phyloP scores from a whole-genome alignment of 2,113 vertebrate species.

The Ptilonorhynchus violaceus region DNA sequence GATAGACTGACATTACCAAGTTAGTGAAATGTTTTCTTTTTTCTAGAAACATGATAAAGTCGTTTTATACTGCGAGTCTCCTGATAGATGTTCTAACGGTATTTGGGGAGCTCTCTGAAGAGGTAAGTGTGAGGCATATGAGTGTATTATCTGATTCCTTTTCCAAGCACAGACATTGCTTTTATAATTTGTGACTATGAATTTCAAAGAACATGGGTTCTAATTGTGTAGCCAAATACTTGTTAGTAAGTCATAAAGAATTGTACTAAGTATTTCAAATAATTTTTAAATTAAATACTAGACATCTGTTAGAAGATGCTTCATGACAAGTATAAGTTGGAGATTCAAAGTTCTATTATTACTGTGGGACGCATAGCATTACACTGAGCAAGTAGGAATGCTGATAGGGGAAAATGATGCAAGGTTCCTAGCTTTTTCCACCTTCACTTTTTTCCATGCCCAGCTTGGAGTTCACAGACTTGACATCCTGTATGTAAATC shows the following conservation, averaged over 20 bases:
- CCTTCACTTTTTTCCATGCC: background rate
- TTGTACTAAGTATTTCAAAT: background rate
- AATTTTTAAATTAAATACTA: background rate
- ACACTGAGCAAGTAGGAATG: background rate
- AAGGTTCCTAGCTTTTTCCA: background rate
- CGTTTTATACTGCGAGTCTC: conserved; percentile 96
- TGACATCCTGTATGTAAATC: background rate
- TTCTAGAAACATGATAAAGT: conserved; percentile 97
- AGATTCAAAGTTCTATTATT: background rate
- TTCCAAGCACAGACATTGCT: background rate
- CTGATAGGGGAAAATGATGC: background rate
- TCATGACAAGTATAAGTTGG: background rate
- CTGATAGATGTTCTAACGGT: conserved; percentile 92
- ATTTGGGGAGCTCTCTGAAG: conserved; percentile 94
- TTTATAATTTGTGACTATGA: background rate
- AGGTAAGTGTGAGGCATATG: conserved; percentile 76
- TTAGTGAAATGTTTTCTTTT: conserved; percentile 8
- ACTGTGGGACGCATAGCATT: background rate
- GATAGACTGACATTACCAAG: background rate
- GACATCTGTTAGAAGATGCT: background rate
- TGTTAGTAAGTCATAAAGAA: background rate
- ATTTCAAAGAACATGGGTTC: background rate
- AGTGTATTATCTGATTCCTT: background rate
- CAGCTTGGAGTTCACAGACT: background rate
- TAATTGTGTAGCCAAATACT: background rate